Evolutionary conservation across 2,113 vertebrate genomes (phyloP), one percentile per base, ranked within the genome.

Genomic region (Macaca mulatta): DNA sequence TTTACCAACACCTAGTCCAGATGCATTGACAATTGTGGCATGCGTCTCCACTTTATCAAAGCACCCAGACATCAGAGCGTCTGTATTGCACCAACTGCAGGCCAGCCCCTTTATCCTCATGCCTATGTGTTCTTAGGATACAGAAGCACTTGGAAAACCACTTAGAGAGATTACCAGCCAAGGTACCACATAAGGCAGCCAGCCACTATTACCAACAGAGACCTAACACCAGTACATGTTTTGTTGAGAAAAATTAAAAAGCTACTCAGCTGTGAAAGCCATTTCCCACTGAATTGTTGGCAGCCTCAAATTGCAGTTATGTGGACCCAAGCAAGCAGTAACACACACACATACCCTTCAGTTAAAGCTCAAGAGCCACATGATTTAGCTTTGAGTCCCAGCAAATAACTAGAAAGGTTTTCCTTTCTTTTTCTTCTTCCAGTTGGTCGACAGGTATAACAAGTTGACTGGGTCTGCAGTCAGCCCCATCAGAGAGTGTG

Each of bases 211-310:
- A 91, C 74, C 84, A 93, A 45, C 25, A 84, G 61, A 84, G n/a
- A n/a, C 75, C 27, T 88, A 95, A 94, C 48, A 96, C 74, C 90
- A 92, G 40, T 17, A 38, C 59, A 81, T 95, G 52, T 67, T 97
- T 78, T 2, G 83, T 92, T 90, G 93, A 87, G 78, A 93, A 78
- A 90, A 97, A 96, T 64, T 84, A 96, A 92, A 97, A 98, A 98
- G 70, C 89, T 35, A 78, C 30, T 96, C 75, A 91, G 13, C 32
- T 89, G 30, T 95, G 80, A 85, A 91, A 93, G 22, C 52, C 64
- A 32, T 97, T 97, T 93, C 32, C 35, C n/a, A 64, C 89, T 92
- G 70, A 50, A 23, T 67, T 90, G 92, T 90, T 95, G 35, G 23
- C 8, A 97, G 50, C 8, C 52, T 81, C 79, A 98, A 98, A 97